Percentiles rank a stretch among this genome's conserved stretches.
These are phyloP conservation scores for Sclerurus mexicanus DNA, from an alignment of 2,113 vertebrate species.

Conservation along the genomic window DNA sequence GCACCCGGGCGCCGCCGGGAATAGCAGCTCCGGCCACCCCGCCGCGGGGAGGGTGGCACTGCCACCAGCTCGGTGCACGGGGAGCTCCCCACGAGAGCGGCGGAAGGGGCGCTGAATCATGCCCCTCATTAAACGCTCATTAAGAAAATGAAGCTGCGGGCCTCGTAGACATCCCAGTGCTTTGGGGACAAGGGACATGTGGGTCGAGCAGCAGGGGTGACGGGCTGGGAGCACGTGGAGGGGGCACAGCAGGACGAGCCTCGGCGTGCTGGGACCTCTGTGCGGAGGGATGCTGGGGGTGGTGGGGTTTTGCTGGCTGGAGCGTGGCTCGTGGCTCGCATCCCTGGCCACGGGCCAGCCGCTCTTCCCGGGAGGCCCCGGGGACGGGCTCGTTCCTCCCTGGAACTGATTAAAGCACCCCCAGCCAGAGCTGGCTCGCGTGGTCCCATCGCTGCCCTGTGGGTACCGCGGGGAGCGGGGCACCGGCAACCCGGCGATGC, in stretches of 20 bases:
- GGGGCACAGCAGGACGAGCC: neutral
- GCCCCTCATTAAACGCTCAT: conserved; percentile 13
- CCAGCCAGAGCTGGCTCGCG: neutral
- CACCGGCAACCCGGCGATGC: no score
- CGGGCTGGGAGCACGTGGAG: rapidly evolving
- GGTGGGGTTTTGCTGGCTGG: rapidly evolving
- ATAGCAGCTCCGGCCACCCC: neutral
- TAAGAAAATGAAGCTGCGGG: neutral
- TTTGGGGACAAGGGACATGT: neutral
- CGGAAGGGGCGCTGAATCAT: neutral
- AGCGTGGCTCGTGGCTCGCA: rapidly evolving
- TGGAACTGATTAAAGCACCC: neutral
- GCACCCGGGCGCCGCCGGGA: neutral
- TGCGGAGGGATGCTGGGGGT: no score
- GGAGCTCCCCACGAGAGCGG: neutral
- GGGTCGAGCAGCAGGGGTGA: rapidly evolving
- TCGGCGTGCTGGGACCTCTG: rapidly evolving
- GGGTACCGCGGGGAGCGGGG: neutral
- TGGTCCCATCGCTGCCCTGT: neutral
- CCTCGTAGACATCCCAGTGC: rapidly evolving
- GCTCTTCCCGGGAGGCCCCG: neutral
- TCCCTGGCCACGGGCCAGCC: neutral
- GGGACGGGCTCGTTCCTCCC: neutral
- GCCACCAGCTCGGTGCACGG: neutral
- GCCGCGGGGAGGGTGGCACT: neutral